Evolutionary conservation across 2,113 vertebrate species (phyloP).

Genomic region (Miniopterus natalensis): DNA sequence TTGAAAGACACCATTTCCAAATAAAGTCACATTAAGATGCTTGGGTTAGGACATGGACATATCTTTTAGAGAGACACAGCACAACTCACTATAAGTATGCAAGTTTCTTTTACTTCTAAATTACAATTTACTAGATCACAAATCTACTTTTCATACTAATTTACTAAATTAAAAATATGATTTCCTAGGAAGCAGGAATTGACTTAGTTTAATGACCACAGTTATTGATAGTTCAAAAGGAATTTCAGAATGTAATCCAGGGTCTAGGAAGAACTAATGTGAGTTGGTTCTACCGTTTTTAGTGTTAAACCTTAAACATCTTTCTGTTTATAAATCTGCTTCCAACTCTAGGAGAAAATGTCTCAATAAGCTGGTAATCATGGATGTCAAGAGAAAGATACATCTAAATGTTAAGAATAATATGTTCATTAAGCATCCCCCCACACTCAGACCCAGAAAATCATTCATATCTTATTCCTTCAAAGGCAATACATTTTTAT

Average conservation of each 20-base stretch:
- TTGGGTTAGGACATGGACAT: not conserved
- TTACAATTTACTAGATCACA: not conserved
- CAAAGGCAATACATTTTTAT: slow-evolving; percentile 33
- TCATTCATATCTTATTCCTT: not conserved
- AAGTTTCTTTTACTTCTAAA: not conserved
- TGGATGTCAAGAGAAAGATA: slow-evolving; percentile 6
- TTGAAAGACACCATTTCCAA: not conserved
- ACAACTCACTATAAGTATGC: not conserved
- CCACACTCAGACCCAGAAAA: not conserved
- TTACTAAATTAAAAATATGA: not conserved
- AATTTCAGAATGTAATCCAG: not conserved
- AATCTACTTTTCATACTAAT: not conserved
- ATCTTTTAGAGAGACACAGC: not conserved
- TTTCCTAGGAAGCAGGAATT: not conserved
- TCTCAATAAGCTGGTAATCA: slow-evolving; percentile 47
- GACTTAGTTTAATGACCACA: not conserved
- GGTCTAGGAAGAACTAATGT: not conserved
- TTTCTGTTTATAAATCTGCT: slow-evolving; percentile 14
- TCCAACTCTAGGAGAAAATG: not conserved
- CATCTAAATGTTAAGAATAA: slow-evolving; percentile 34
- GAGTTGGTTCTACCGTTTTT: not conserved
- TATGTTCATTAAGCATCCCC: not conserved
- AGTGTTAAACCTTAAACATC: not conserved
- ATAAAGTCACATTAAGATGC: not conserved
- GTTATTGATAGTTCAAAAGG: not conserved